phyloP scores from a whole-genome alignment of 2,888 invertebrate species.

The Drosophila lutescens region DNA sequence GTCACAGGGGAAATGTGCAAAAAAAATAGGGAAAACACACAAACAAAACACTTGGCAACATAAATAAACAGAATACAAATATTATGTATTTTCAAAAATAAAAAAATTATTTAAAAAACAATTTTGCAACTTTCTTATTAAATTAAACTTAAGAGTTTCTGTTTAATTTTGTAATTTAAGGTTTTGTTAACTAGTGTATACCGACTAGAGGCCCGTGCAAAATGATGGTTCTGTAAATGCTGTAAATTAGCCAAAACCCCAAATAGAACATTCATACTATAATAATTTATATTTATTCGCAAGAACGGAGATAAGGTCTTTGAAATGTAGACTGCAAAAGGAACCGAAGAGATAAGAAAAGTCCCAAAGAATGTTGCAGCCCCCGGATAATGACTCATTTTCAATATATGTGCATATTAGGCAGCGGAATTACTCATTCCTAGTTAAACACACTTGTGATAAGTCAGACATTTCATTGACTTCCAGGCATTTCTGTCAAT shows the following conservation, averaged over 20 bases:
- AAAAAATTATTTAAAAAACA: too few species aligned
- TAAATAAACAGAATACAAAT: not conserved
- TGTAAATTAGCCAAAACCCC: conserved; percentile 32
- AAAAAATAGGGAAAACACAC: conserved; percentile 11
- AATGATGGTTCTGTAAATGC: conserved; percentile 15
- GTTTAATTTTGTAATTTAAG: not conserved
- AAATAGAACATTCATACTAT: conserved; percentile 13
- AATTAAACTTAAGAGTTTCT: not conserved
- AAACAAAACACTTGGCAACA: conserved; percentile 9
- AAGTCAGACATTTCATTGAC: conserved; percentile 5
- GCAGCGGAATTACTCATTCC: not conserved
- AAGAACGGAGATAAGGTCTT: conserved; percentile 1
- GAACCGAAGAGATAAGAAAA: not conserved
- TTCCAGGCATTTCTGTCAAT: not conserved
- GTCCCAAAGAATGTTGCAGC: not conserved
- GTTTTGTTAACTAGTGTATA: conserved; percentile 10
- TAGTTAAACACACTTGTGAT: not conserved
- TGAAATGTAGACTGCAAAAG: conserved; percentile 7
- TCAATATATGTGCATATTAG: not conserved
- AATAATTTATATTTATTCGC: not conserved
- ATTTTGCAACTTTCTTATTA: too few species aligned
- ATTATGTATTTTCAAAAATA: too few species aligned
- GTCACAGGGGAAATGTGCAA: conserved; percentile 12
- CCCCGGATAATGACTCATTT: conserved; percentile 12
- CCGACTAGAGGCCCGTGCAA: not conserved